phyloP scores from a whole-genome alignment of 2,888 invertebrate genomes.

The Phyllotreta cruciferae region DNA sequence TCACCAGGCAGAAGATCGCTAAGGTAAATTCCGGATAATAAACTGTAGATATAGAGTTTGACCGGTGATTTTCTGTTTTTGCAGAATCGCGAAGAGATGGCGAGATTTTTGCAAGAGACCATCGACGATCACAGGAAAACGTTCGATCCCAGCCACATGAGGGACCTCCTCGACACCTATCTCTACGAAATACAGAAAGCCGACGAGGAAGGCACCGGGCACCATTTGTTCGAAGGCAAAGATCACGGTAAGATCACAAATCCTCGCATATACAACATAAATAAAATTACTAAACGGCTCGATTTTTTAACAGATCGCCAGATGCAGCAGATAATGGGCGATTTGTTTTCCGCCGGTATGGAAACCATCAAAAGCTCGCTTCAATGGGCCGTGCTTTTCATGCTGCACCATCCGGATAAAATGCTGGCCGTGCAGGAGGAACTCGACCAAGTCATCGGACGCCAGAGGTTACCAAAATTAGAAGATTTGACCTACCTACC shows the following conservation, averaged over 20 bases:
- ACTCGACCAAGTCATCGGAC: slow-evolving; percentile 80
- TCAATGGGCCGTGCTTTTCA: slow-evolving; percentile 86
- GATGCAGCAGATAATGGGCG: slow-evolving; percentile 89
- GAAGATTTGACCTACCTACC: slow-evolving; percentile 83
- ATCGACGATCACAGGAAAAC: slow-evolving; percentile 82
- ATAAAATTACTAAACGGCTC: not conserved
- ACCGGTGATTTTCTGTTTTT: slow-evolving; percentile 23
- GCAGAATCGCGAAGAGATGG: slow-evolving; percentile 84
- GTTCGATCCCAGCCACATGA: slow-evolving; percentile 76
- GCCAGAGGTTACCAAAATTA: slow-evolving; percentile 78
- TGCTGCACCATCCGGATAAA: slow-evolving; percentile 84
- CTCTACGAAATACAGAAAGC: slow-evolving; percentile 85
- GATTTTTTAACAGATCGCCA: slow-evolving; percentile 74
- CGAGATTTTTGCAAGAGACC: slow-evolving; percentile 81
- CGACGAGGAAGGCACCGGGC: slow-evolving; percentile 75
- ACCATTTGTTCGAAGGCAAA: slow-evolving; percentile 82
- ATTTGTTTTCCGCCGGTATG: slow-evolving; percentile 91
- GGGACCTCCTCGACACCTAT: slow-evolving; percentile 88
- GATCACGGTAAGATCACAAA: slow-evolving; percentile 77
- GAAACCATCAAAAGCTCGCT: slow-evolving; percentile 91
- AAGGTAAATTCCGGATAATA: slow-evolving; percentile 53
- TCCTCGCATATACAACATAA: not conserved
- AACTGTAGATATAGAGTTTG: not conserved
- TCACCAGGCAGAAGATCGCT: slow-evolving; percentile 64
- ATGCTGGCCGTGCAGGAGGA: slow-evolving; percentile 86